phyloP scores from a whole-genome alignment of 2,888 invertebrate species.

The Salpingus planirostris region DNA sequence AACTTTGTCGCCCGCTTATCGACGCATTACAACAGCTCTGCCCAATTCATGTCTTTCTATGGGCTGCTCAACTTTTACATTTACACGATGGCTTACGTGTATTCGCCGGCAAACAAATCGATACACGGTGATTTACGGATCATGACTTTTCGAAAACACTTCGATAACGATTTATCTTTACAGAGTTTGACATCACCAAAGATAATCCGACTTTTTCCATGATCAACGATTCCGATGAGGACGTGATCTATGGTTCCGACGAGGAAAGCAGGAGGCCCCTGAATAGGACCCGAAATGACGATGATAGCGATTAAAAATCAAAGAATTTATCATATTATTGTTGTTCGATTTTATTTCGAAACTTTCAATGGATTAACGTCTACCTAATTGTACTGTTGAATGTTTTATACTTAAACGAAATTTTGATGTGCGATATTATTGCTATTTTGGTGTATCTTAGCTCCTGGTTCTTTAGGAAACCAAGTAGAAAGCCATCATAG shows the following conservation, averaged over 20 bases:
- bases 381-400: too few relatives aligned
- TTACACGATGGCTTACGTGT: slow-evolving; percentile 90
- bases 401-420: too few relatives aligned
- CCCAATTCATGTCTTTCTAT: slow-evolving; percentile 93
- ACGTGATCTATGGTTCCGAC: slow-evolving; percentile 89
- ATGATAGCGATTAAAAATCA: slow-evolving; percentile 61
- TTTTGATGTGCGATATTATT: too few relatives aligned
- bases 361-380: too few relatives aligned
- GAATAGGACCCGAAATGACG: slow-evolving; percentile 61
- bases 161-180: slow-evolving; percentile 23
- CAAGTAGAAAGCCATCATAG: too few relatives aligned
- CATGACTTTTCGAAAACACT: not conserved
- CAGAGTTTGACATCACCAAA: slow-evolving; percentile 86
- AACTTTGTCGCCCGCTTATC: slow-evolving; percentile 86
- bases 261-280: slow-evolving; percentile 78
- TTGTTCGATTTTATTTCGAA: too few relatives aligned
- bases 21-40: slow-evolving; percentile 83
- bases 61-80: slow-evolving; percentile 89
- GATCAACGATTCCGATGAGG: slow-evolving; percentile 97
- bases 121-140: slow-evolving; percentile 82
- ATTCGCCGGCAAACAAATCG: slow-evolving; percentile 73
- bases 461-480: too few relatives aligned
- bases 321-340: too few relatives aligned
- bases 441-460: too few relatives aligned
- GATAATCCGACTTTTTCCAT: slow-evolving; percentile 97